Conservation (phyloP, 2,888 invertebrate species). For the Torymus texanus region DNA sequence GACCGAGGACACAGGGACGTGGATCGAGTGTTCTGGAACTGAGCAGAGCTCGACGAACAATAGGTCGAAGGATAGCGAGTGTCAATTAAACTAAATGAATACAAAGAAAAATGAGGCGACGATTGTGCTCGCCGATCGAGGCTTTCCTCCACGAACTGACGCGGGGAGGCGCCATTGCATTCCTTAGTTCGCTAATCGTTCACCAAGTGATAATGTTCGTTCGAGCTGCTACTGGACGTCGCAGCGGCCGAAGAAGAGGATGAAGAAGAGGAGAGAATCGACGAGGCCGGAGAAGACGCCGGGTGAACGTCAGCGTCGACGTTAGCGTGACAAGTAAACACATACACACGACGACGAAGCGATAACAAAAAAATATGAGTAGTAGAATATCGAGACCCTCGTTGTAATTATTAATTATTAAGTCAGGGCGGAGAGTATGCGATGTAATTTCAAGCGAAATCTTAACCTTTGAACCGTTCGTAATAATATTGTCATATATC, state of each 20-base stretch:
- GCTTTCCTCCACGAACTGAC: background rate
- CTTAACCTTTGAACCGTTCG: constrained; percentile 45
- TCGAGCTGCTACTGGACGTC: constrained; percentile 21
- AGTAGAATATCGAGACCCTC: constrained; percentile 33
- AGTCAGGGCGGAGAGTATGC: constrained; percentile 40
- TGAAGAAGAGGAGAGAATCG: constrained; percentile 48
- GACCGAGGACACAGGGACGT: background rate
- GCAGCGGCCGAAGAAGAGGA: constrained; percentile 32
- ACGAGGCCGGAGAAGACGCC: constrained; percentile 39
- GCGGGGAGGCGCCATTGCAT: constrained; percentile 23
- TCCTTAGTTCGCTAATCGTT: constrained; percentile 49
- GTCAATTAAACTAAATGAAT: constrained; percentile 51
- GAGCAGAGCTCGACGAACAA: constrained; percentile 23
- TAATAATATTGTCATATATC: constrained; percentile 37
- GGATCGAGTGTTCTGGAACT: background rate
- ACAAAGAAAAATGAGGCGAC: constrained; percentile 21
- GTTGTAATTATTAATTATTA: constrained; percentile 26
- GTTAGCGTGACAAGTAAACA: background rate
- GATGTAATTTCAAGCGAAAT: constrained; percentile 39
- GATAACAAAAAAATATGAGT: background rate
- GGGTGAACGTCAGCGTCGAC: constrained; percentile 10
- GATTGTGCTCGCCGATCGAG: constrained; percentile 3
- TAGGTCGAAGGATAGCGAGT: constrained; percentile 51
- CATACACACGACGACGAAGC: constrained; percentile 22
- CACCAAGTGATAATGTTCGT: constrained; percentile 47